Evolutionary conservation across 2,888 invertebrate species (phyloP).

Genomic region (Biston betularia): DNA sequence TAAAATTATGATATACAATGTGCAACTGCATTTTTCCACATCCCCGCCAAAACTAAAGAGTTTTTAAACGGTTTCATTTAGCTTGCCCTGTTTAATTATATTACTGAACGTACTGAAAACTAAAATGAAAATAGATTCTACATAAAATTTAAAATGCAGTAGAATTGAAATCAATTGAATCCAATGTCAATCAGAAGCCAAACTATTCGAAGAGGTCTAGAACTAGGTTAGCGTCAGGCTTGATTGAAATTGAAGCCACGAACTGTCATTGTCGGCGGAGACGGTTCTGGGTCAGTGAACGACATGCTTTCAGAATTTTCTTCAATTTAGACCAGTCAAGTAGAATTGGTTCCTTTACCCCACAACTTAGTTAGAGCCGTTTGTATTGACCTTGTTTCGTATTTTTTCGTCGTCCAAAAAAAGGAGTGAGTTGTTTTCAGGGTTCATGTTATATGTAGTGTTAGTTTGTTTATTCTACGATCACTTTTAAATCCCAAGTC

Average conservation of each 20-base stretch:
- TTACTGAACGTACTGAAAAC: too few relatives aligned
- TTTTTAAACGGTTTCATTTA: too few relatives aligned
- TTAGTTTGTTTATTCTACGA: too few relatives aligned
- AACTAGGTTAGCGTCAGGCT: conserved; percentile 26
- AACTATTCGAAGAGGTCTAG: conserved; percentile 17
- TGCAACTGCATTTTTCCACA: too few relatives aligned
- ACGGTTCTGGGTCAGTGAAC: conserved; percentile 18
- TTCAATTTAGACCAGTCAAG: neutral
- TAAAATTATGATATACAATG: too few relatives aligned
- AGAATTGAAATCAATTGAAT: conserved; percentile 6
- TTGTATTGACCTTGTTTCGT: neutral
- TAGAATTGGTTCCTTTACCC: neutral
- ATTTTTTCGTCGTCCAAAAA: neutral
- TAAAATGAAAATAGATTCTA: too few relatives aligned
- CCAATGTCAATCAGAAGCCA: conserved; percentile 21
- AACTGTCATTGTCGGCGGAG: conserved; percentile 22
- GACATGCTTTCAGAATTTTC: conserved; percentile 9
- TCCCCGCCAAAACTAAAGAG: too few relatives aligned
- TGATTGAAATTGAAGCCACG: conserved; percentile 30
- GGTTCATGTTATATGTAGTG: neutral
- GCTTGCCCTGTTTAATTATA: too few relatives aligned
- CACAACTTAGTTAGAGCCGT: neutral
- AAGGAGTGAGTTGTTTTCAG: neutral
- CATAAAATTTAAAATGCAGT: neutral
- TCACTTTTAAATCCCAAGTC: too few relatives aligned